Conservation (phyloP, 2,888 invertebrate species). For the Octodonta nipae region DNA sequence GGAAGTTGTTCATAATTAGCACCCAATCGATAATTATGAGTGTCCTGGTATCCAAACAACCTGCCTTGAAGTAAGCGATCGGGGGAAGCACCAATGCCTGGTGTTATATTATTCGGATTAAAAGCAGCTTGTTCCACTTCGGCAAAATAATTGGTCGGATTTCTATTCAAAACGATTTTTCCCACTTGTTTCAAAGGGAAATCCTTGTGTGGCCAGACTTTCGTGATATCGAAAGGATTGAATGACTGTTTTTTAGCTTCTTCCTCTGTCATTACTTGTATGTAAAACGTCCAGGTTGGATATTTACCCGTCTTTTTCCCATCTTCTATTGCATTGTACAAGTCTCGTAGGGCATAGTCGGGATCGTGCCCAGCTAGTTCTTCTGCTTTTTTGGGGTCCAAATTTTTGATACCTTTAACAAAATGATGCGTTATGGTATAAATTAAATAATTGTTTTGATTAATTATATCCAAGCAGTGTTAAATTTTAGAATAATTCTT, state of each 20-base stretch:
- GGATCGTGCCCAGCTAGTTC: constrained; percentile 62
- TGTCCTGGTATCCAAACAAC: constrained; percentile 73
- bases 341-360: constrained; percentile 73
- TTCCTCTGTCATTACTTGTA: constrained; percentile 70
- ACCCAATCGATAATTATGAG: constrained; percentile 78
- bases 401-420: constrained; percentile 49
- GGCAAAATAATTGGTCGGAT: constrained; percentile 79
- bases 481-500: too few species aligned
- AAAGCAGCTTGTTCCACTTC: constrained; percentile 86
- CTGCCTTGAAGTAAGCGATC: constrained; percentile 84
- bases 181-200: constrained; percentile 78
- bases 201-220: constrained; percentile 69
- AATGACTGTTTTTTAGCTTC: constrained; percentile 65
- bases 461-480: too few species aligned
- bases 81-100: constrained; percentile 81
- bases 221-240: constrained; percentile 72
- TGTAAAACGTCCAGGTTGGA: constrained; percentile 65
- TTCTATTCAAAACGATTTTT: constrained; percentile 65
- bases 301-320: constrained; percentile 35
- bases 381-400: constrained; percentile 51
- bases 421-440: too few species aligned
- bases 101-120: constrained; percentile 72
- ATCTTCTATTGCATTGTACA: constrained; percentile 70
- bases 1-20: constrained; percentile 80
- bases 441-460: too few species aligned